Base-by-base conservation (phyloP, 2,888 invertebrate genomes). In the Agrochola litura region DNA sequence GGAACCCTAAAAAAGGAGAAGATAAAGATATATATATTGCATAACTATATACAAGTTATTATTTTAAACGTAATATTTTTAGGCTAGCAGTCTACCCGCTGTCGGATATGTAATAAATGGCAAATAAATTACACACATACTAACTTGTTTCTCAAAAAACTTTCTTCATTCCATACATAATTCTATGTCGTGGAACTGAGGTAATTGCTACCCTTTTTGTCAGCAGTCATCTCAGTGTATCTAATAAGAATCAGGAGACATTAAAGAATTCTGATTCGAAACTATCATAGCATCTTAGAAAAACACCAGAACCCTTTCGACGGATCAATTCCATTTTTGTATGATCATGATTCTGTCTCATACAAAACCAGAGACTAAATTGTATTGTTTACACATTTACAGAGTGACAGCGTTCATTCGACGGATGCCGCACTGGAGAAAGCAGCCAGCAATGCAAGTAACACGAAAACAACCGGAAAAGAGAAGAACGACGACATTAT, bases 401-500 rank as follows among this genome's bases (percentile, higher is more conserved):
- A 97, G 97, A 92, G 92, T 88, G 97, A 97, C 86, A 95, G 95
- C 82, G 93, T 93, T 22, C 95, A 96, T 79, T 95, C 97, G 0
- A 91, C 96, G 37, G 97, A 97, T 87, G 95, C 96, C 14, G 97
- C 97, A 37, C 93, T 97, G 30, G 97, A 97, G 87, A 97, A 97
- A 89, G 97, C 97, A 0, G 97, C 97, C 9, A 91, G 96, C 91
- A 95, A 94, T 89, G 94, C 97, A 82, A 93, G 95, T 89, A 93
- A 93, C 88, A 86, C 93, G 4, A 96, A 95, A 86, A 88, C 90
- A 4, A 81, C 89, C 4, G 95, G 94, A 52, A 97, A 97, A 89
- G 98, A 98, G 86, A 98, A 98, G 92, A 97, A 97, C 83, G 99
- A 99, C 92, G 99, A 99, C 91, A 99, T 99, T 86, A 99, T 99